Conservation (phyloP, 2,797 vertebrate species). For the Crenuchus spilurus region DNA sequence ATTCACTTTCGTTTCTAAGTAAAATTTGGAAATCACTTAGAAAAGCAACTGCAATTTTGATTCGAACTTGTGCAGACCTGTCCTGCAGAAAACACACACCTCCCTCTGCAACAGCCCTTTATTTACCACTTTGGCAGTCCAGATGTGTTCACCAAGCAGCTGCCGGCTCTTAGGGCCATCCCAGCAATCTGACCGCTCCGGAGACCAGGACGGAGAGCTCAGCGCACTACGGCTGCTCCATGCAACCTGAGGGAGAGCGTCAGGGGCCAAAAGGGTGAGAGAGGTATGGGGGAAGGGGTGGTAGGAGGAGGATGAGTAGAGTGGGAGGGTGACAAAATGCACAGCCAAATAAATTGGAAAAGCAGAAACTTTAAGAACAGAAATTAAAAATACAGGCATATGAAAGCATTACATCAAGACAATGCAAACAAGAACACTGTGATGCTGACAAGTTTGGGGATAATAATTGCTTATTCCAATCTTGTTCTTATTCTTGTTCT, state of each 20-base stretch:
- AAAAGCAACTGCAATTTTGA: not conserved
- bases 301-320: slow-evolving; percentile 32
- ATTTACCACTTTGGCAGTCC: slow-evolving; percentile 98
- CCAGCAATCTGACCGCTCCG: slow-evolving; percentile 90
- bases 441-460: slow-evolving; percentile 39
- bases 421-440: slow-evolving; percentile 51
- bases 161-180: slow-evolving; percentile 90
- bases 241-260: slow-evolving; percentile 84
- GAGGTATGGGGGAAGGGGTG: not conserved
- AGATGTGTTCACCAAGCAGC: slow-evolving; percentile 86
- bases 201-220: slow-evolving; percentile 94
- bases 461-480: no score
- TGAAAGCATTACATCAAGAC: slow-evolving; percentile 59
- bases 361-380: slow-evolving; percentile 64
- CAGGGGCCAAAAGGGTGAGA: slow-evolving; percentile 4
- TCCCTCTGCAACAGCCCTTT: slow-evolving; percentile 42
- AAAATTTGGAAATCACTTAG: no score
- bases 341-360: slow-evolving; percentile 69
- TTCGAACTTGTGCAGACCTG: not conserved
- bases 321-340: slow-evolving; percentile 51
- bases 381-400: slow-evolving; percentile 62
- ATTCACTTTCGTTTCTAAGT: no score
- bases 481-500: no score
- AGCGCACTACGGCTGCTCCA: slow-evolving; percentile 91
- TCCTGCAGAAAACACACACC: not conserved